These are phyloP conservation scores for Cyanocitta stelleri DNA, from an alignment of 2,113 vertebrate genomes.

Conservation along the genomic window DNA sequence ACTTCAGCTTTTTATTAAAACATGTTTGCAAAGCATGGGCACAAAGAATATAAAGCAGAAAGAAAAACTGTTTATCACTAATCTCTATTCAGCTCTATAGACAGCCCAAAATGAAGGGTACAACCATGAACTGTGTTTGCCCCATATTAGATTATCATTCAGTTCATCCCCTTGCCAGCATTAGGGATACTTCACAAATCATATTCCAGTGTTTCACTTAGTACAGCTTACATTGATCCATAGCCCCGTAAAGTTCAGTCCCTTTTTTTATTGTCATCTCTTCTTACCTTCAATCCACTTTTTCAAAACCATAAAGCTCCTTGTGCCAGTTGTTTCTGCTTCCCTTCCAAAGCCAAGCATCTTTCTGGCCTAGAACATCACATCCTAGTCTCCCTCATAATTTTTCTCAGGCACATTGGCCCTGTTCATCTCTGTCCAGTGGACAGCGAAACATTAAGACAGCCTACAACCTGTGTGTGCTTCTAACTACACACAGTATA, in stretches of 20 bases:
- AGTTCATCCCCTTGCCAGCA: neutral
- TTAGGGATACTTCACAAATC: neutral
- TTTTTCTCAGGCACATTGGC: neutral
- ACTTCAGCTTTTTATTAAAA: neutral
- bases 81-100: neutral
- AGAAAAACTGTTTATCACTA: neutral
- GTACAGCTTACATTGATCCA: neutral
- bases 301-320: neutral
- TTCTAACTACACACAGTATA: neutral
- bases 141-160: neutral
- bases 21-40: neutral
- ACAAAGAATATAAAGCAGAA: neutral
- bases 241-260: neutral
- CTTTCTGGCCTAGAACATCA: neutral
- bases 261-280: neutral
- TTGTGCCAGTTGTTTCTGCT: neutral
- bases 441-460: neutral
- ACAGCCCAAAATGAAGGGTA: neutral
- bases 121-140: neutral
- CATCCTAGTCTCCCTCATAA: neutral
- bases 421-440: neutral
- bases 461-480: neutral
- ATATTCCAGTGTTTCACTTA: neutral
- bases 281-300: neutral
- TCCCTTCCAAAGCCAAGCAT: neutral